These are phyloP conservation scores for Zaprionus camerounensis DNA, from an alignment of 1,140 invertebrate species.

Conservation along the genomic window DNA sequence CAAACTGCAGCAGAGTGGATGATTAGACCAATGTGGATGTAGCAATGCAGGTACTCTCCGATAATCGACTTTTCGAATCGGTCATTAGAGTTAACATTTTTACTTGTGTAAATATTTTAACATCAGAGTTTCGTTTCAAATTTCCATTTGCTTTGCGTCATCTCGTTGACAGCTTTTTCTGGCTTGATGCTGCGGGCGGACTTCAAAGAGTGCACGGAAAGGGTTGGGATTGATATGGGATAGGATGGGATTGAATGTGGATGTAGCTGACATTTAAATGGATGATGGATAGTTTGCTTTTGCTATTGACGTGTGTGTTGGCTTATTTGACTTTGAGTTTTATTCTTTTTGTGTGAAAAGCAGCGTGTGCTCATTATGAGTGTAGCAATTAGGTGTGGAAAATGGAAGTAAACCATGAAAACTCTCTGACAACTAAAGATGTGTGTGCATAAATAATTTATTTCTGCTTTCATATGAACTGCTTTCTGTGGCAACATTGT, in stretches of 20 bases:
- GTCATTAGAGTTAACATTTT: constrained; percentile 69
- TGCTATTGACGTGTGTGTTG: background rate
- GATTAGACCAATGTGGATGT: background rate
- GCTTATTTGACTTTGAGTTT: constrained; percentile 12
- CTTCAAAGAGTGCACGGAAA: constrained; percentile 25
- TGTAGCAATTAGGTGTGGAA: background rate
- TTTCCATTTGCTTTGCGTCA: constrained; percentile 61
- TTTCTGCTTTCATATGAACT: background rate
- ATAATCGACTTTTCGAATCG: constrained; percentile 68
- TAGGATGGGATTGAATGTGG: background rate
- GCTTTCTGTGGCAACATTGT: background rate
- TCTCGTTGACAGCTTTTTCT: constrained; percentile 42
- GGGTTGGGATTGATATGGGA: background rate
- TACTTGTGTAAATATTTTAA: constrained; percentile 71
- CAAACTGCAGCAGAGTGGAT: constrained; percentile 34
- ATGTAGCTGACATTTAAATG: background rate
- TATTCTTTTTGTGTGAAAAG: background rate
- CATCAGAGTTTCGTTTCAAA: constrained; percentile 54
- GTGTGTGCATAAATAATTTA: background rate
- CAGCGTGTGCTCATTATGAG: background rate
- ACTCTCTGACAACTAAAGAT: background rate
- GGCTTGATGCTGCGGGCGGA: background rate
- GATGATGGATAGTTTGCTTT: constrained; percentile 16
- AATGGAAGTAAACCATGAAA: no score
- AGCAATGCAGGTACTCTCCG: constrained; percentile 13